Evolutionary conservation across 2,888 invertebrate species (phyloP), one percentile per base, ranked within the genome.

Genomic region (Chymomyza procnemis): DNA sequence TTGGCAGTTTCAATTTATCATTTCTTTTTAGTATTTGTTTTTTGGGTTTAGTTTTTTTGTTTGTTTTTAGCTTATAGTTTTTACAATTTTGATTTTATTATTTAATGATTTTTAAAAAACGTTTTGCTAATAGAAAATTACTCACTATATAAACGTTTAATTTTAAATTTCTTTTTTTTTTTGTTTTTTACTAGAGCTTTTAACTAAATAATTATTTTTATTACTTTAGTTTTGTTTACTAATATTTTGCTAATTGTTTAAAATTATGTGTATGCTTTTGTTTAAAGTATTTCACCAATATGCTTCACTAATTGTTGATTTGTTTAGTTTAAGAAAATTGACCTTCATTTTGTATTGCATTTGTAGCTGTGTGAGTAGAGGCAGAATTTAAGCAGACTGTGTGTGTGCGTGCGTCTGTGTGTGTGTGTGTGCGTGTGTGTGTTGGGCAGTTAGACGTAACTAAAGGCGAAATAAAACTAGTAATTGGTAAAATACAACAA

Each of bases 1-100:
- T 86, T 82, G 87, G 85, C 87, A 84, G 86, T 86, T 80, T 84
- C 72, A 80, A 66, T 72, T 78, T 67, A 22, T 46, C 19, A 22
- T 55, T 64, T 58, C 18, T 16, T 48, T 64, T 77, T 61, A 34
- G 18, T 58, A 59, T 54, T 18, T 46, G 48, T 56, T 58, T 19
- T 58, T 48, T 58, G 66, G 57, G 22, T 1, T 62, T 47, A 56
- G 22, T 55, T 64, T 58, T 12, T 21, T 46, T 55, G 47, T 58
- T 41, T 58, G 48, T 58, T 66, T 41, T 16, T 21, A 22, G 22
- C 4, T 57, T 59, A 72, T 64, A 22, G n/a, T 57, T 63, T 56
- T 69, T 69, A 69, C 69, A 69, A 63, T 64, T 71, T 71, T 67
- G 69, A 62, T 66, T n/a, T 79, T 56, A 66, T 69, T 66, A 64